Evolutionary conservation across 1,140 invertebrate genomes (phyloP), one percentile per base, ranked within the genome.

Genomic region (Scaptomyza montana): DNA sequence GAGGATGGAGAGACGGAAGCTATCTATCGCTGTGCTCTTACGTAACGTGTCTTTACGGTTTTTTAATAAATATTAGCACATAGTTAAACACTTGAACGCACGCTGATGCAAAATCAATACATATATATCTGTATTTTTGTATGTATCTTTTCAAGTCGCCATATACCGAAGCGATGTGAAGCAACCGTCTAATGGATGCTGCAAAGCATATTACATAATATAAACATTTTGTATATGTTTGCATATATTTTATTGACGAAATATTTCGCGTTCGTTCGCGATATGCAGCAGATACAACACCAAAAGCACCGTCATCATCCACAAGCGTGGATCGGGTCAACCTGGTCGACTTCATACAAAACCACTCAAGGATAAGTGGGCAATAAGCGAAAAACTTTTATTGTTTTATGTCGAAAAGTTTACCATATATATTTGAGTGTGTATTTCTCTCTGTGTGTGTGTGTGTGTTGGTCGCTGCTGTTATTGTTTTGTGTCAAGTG

Each of bases 21-120:
- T 54, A 63, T 71, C 39, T 45, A 46, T 60, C 43, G 54, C 76
- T 78, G 71, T 76, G 63, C 57, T 55, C 71, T 84, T 80, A 84
- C 74, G 68, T 74, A 70, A 84, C 65, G 69, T 51, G 59, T 65
- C 69, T 61, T 87, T 73, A 68, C 63, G 68, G 67, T 65, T 89
- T 89, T 89, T 87, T 84, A 89, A 84, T 87, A 87, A 80, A 89
- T 89, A 89, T 87, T 89, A 87, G 84, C 84, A 87, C 84, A 82
- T 79, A 74, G 79, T 89, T 82, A 89, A 87, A 70, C 79, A 89
- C 84, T 80, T 82, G 68, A 84, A 69, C 67, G 84, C 67, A 55
- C 73, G 46, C 84, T 87, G 84, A 87, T 87, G 84, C 77, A 87
- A 87, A 87, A 87, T 87, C 84, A 89, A 87, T 87, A 89, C 61